Evolutionary conservation across 2,797 vertebrate genomes (phyloP).

Genomic region (Mus spretus): DNA sequence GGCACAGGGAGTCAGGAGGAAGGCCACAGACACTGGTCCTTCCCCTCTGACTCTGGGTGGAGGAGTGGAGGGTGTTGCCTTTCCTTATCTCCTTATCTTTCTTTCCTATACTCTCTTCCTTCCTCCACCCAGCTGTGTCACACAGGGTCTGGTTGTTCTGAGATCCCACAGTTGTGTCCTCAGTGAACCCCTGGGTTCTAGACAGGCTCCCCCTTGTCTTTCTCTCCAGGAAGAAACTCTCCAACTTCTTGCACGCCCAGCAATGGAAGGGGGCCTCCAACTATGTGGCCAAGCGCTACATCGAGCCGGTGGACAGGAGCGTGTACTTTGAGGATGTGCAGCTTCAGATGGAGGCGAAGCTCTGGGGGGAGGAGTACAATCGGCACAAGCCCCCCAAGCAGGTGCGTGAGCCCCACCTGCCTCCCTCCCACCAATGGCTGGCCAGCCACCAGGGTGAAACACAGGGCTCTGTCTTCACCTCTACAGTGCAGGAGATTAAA

Average conservation of each 20-base stretch:
- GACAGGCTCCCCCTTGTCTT: not conserved
- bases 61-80: not conserved
- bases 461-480: not conserved
- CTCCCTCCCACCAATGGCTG: not conserved
- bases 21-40: not conserved
- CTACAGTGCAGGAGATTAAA: not conserved
- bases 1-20: not conserved
- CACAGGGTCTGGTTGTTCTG: not conserved
- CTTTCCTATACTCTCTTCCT: not conserved
- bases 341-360: slow-evolving; percentile 99
- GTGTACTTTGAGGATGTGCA: slow-evolving; percentile 98
- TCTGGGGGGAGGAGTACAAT: slow-evolving; percentile 99
- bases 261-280: slow-evolving; percentile 98
- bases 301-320: slow-evolving; percentile 93
- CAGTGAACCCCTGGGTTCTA: not conserved
- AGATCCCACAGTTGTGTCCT: not conserved
- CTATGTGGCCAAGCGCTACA: slow-evolving; percentile 97
- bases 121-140: not conserved
- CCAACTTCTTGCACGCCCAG: slow-evolving; percentile 96
- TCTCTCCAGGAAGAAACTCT: slow-evolving; percentile 95
- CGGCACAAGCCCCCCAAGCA: slow-evolving; percentile 98
- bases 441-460: not conserved
- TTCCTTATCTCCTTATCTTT: not conserved
- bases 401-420: slow-evolving; percentile 85
- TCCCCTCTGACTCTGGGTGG: not conserved